Percentiles rank a stretch among this genome's conserved stretches.
These are phyloP conservation scores for Germaria angustata DNA, from an alignment of 2,888 invertebrate species.

Conservation along the genomic window DNA sequence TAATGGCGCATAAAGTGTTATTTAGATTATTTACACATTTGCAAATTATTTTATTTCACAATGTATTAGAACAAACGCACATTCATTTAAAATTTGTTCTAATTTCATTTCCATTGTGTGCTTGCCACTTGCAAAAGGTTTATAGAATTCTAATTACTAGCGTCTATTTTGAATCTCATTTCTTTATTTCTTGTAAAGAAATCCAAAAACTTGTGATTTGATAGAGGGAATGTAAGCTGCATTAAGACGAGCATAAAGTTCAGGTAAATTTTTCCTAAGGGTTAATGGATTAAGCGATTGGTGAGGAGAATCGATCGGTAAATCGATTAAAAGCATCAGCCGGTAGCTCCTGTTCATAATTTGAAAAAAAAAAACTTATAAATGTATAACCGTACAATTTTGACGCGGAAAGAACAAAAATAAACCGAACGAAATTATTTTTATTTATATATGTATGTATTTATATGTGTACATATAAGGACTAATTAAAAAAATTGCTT, in stretches of 20 bases:
- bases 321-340: not conserved
- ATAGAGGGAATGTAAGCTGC: not conserved
- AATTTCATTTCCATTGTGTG: not conserved
- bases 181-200: slow-evolving; percentile 26
- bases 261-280: not conserved
- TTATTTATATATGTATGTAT: not conserved
- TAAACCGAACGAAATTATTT: slow-evolving; percentile 2
- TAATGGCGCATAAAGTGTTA: not conserved
- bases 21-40: not conserved
- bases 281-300: not conserved
- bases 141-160: not conserved
- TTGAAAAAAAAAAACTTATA: too few relatives aligned
- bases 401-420: not conserved
- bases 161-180: slow-evolving; percentile 25
- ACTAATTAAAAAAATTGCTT: not conserved
- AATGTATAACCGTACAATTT: too few relatives aligned
- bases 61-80: not conserved
- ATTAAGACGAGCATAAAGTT: not conserved
- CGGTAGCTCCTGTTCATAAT: not conserved
- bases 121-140: slow-evolving; percentile 14
- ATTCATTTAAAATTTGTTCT: not conserved
- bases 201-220: slow-evolving; percentile 41
- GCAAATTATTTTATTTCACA: not conserved
- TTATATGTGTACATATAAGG: not conserved
- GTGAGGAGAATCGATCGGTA: too few relatives aligned